A percentile compares a stretch with the other conserved stretches of the same genome.
Conservation (phyloP, 2,888 invertebrate genomes). For the Oligia latruncula region DNA sequence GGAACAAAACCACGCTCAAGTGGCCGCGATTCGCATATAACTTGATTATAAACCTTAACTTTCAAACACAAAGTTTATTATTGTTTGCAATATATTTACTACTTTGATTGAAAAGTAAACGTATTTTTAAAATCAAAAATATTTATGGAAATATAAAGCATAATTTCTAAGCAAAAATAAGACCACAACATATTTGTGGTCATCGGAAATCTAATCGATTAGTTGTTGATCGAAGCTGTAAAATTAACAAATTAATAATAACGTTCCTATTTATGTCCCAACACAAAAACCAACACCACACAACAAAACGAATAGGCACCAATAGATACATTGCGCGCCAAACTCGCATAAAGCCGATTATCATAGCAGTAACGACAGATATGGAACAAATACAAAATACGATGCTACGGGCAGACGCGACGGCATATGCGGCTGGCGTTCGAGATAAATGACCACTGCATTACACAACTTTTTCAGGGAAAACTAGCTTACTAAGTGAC, state of each 20-base stretch:
- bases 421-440: conserved; percentile 77
- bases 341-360: conserved; percentile 60
- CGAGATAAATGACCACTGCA: conserved; percentile 81
- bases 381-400: conserved; percentile 62
- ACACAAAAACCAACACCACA: background rate
- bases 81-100: background rate
- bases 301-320: conserved; percentile 19
- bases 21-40: background rate
- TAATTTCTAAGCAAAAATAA: background rate
- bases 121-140: background rate
- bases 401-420: conserved; percentile 54
- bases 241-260: background rate
- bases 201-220: background rate
- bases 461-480: conserved; percentile 79
- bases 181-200: background rate
- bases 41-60: background rate
- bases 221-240: background rate
- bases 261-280: background rate
- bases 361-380: conserved; percentile 51
- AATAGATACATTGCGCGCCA: conserved; percentile 18
- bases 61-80: background rate
- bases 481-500: conserved; percentile 67
- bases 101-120: background rate
- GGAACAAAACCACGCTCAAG: background rate
- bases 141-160: background rate